Evolutionary conservation across 2,113 vertebrate genomes (phyloP).

Genomic region (Jacana jacana): DNA sequence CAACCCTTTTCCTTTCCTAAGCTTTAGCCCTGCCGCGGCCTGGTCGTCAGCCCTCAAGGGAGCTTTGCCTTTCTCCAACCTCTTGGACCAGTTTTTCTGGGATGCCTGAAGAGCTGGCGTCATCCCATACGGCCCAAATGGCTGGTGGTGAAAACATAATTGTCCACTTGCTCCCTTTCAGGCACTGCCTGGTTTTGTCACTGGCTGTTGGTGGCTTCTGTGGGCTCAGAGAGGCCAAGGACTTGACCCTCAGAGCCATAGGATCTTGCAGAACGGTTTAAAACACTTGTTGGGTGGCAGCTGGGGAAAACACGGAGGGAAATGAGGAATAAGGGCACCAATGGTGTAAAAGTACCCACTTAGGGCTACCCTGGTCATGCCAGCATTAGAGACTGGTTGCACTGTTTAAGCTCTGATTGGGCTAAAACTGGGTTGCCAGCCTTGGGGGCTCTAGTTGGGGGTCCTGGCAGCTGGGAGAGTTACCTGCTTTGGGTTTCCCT

Average conservation of each 20-base stretch:
- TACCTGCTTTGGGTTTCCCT: not conserved
- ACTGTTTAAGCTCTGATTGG: not conserved
- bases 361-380: no score
- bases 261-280: not conserved
- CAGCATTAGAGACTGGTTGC: not conserved
- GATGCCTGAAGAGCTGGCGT: fast-evolving
- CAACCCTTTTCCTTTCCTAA: not conserved
- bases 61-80: not conserved
- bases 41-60: not conserved
- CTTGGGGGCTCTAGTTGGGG: fast-evolving
- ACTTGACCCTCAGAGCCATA: not conserved
- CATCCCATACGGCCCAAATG: not conserved
- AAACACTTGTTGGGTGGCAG: not conserved
- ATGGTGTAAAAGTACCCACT: not conserved
- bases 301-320: not conserved
- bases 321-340: fast-evolving
- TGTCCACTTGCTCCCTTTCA: not conserved
- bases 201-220: not conserved
- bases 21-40: not conserved
- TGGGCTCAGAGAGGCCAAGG: not conserved
- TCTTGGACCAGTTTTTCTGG: slow-evolving; percentile 1
- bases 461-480: not conserved
- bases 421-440: not conserved
- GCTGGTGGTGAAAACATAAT: not conserved
- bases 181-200: not conserved